These are phyloP conservation scores for Rhinichthys osculus DNA, from an alignment of 2,797 vertebrate species.

Conservation along the genomic window DNA sequence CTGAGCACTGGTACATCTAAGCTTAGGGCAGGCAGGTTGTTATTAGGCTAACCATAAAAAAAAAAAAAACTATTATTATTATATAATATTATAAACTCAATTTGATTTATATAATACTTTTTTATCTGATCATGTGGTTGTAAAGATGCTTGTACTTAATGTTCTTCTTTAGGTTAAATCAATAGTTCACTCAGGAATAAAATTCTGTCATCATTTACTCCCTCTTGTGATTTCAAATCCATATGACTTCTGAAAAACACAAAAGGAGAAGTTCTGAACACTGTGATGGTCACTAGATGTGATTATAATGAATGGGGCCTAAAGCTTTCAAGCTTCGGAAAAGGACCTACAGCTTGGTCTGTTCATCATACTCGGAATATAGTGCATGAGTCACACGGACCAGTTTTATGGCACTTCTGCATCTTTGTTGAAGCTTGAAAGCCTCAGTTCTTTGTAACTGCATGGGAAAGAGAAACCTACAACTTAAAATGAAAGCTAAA, in stretches of 20 bases:
- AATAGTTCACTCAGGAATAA: background rate
- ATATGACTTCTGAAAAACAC: background rate
- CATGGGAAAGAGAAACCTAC: background rate
- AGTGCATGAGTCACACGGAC: background rate
- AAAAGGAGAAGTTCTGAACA: background rate
- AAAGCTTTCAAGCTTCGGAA: background rate
- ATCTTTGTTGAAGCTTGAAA: background rate
- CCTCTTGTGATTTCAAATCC: background rate
- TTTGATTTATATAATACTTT: no score
- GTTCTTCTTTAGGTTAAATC: background rate
- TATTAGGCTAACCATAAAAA: constrained; percentile 4
- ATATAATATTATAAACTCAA: no score
- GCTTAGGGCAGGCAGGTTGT: background rate
- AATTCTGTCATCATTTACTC: background rate
- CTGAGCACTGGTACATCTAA: constrained; percentile 19
- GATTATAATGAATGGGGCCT: background rate
- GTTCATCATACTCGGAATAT: background rate
- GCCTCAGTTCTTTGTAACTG: background rate
- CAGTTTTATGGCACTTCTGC: background rate
- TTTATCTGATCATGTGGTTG: background rate
- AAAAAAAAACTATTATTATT: background rate
- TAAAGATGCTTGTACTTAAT: background rate
- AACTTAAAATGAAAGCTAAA: background rate
- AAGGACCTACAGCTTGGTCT: background rate
- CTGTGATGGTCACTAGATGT: background rate